These are phyloP conservation scores for Eumacrocentrus americanus DNA, from an alignment of 2,888 invertebrate genomes.

Conservation along the genomic window DNA sequence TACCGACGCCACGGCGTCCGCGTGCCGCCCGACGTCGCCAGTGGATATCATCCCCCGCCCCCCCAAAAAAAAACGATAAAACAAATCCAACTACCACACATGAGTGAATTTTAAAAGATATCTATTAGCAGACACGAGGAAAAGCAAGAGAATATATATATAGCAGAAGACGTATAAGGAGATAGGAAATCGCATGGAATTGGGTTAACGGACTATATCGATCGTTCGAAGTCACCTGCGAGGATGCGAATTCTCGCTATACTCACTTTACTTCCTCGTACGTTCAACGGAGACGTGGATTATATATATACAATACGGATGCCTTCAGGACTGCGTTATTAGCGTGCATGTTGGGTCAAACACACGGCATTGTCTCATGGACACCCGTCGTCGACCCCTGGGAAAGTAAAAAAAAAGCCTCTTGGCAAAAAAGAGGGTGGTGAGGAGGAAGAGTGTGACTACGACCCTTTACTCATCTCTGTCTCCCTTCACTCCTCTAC, in stretches of 20 bases:
- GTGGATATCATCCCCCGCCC: neutral
- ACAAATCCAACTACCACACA: slow-evolving; percentile 3
- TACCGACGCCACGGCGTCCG: slow-evolving; percentile 20
- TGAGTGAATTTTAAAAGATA: slow-evolving; percentile 5
- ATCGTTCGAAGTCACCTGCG: slow-evolving; percentile 34
- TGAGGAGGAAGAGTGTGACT: too few relatives aligned
- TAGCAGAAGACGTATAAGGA: too few relatives aligned
- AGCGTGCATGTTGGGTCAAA: neutral
- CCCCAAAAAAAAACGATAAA: too few relatives aligned
- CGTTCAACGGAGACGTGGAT: neutral
- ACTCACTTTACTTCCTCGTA: neutral
- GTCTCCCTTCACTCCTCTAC: slow-evolving; percentile 29
- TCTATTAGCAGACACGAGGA: too few relatives aligned
- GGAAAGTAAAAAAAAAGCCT: slow-evolving; percentile 8
- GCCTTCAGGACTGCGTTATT: too few relatives aligned
- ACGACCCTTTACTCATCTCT: slow-evolving; percentile 43
- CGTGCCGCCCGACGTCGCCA: neutral
- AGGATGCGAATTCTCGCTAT: slow-evolving; percentile 19
- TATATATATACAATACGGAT: too few relatives aligned
- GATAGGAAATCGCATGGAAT: slow-evolving; percentile 36
- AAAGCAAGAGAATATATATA: too few relatives aligned
- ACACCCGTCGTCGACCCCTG: neutral
- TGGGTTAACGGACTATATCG: slow-evolving; percentile 41
- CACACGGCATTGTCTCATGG: neutral
- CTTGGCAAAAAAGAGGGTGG: too few relatives aligned